phyloP scores from a whole-genome alignment of 2,113 vertebrate species.

The Oreochromis spilurus region DNA sequence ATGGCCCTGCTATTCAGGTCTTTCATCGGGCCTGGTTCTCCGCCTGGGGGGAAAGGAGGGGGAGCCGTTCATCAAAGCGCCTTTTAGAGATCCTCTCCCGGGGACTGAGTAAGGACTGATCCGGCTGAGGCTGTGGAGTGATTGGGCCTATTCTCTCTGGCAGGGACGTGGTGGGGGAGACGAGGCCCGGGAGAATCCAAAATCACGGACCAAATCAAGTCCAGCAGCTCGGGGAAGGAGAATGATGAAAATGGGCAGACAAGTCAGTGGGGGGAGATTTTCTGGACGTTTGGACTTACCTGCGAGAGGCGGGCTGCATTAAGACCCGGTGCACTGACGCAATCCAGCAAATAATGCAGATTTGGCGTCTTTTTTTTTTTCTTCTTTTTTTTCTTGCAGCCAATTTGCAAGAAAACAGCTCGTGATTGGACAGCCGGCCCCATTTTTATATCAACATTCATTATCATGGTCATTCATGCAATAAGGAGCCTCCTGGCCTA shows the following conservation, averaged over 20 bases:
- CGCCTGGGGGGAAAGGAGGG: slow-evolving; percentile 71
- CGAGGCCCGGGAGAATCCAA: slow-evolving; percentile 65
- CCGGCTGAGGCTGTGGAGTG: slow-evolving; percentile 64
- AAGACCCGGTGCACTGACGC: not conserved
- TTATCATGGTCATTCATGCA: slow-evolving; percentile 50
- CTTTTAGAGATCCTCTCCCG: slow-evolving; percentile 71
- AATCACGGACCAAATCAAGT: slow-evolving; percentile 69
- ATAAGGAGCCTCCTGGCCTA: slow-evolving; percentile 11
- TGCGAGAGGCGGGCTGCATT: not conserved
- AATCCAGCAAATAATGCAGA: not conserved
- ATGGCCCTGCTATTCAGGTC: slow-evolving; percentile 88
- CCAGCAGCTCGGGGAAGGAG: not conserved
- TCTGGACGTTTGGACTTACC: slow-evolving; percentile 44
- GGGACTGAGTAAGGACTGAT: slow-evolving; percentile 66
- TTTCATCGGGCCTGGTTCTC: slow-evolving; percentile 77
- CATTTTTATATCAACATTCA: slow-evolving; percentile 34
- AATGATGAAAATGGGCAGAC: slow-evolving; percentile 48
- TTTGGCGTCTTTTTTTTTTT: not conserved
- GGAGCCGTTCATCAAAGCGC: slow-evolving; percentile 90
- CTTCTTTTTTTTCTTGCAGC: not conserved
- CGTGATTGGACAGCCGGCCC: not conserved
- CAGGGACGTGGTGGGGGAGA: slow-evolving; percentile 54
- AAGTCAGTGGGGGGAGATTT: slow-evolving; percentile 12
- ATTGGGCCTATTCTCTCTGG: slow-evolving; percentile 71
- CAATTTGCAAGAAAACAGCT: not conserved